Evolutionary conservation across 1,140 invertebrate species (phyloP), one percentile per base, ranked within the genome.

Genomic region (Microplitis demolitor): DNA sequence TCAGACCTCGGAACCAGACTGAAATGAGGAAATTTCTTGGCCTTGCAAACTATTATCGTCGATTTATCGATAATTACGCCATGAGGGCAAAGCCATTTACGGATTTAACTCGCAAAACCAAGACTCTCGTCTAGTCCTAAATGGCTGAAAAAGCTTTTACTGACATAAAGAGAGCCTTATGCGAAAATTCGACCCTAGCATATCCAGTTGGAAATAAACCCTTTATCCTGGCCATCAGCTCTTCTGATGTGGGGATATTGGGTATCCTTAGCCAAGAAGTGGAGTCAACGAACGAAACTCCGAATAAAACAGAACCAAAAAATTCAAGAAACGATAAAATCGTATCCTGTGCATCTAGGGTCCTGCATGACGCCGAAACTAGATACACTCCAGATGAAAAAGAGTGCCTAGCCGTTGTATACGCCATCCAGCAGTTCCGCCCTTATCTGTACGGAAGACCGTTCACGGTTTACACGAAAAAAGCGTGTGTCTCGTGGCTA

Each of bases 401-500:
- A 74, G 72, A 78, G 45, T 71, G 62, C 33, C 53, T 78, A 5
- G 72, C 72, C 3, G 66, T 74, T 3, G 69, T 87, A 4, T 81
- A 74, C 73, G 83, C 79, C 0, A 76, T 87, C 3, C 73, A 83
- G 74, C 70, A 85, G 45, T 88, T 87, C 64, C 56, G 78, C 56
- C 77, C 79, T 11, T 89, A 85, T 73, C 70, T 89, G 3, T 81
- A 80, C 61, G 24, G 24, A 0, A 24, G 24, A 24, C 24, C 24
- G 24, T 24, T 24, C 24, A 24, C 24, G 2, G 24, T 24, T 24
- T 24, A 24, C 24, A 24, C 24, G 2, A 24, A 24, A 54, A 9
- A 3, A 9, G 76, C 78, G 61, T 79, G 82, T 1, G 73, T 89
- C 24, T 68, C 66, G 60, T 89, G 81, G 79, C 68, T 89, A 31